These are phyloP conservation scores for Sphaeridia pumilis DNA, from an alignment of 2,888 invertebrate genomes.

Conservation along the genomic window DNA sequence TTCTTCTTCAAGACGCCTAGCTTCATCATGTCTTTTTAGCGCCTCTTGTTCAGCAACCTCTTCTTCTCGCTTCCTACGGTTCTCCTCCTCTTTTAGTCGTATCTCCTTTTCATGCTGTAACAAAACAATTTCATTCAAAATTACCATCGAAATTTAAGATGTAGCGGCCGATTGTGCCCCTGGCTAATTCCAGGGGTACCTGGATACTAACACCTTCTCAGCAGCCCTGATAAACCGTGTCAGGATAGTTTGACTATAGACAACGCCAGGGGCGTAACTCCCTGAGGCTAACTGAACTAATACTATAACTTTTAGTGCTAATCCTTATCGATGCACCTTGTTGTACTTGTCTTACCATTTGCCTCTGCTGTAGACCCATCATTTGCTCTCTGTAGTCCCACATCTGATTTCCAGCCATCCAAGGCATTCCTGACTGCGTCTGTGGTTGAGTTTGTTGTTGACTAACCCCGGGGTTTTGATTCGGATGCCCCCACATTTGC, in stretches of 20 bases:
- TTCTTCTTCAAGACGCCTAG: conserved; percentile 29
- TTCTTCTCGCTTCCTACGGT: conserved; percentile 46
- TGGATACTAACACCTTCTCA: no score
- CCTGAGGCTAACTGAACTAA: no score
- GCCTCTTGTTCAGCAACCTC: conserved; percentile 31
- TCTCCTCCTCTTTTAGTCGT: conserved; percentile 40
- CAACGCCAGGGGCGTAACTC: no score
- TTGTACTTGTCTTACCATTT: conserved; percentile 18
- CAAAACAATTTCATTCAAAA: background rate
- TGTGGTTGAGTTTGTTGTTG: conserved; percentile 3
- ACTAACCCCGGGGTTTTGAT: background rate
- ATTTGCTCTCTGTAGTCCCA: conserved; percentile 35
- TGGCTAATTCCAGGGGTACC: no score
- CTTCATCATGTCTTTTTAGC: conserved; percentile 23
- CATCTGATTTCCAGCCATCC: conserved; percentile 17
- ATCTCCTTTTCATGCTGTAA: conserved; percentile 29
- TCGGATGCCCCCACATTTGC: conserved; percentile 6
- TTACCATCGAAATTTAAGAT: no score
- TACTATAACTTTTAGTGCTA: no score
- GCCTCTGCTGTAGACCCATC: conserved; percentile 24
- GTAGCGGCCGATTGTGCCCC: no score
- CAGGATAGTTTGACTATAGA: no score
- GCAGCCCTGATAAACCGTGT: no score
- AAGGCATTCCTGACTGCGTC: conserved; percentile 14
- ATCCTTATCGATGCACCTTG: background rate